Percentiles rank a stretch among this genome's conserved stretches.
phyloP scores from a whole-genome alignment of 2,888 invertebrate species.

The Diadegma fenestrale region DNA sequence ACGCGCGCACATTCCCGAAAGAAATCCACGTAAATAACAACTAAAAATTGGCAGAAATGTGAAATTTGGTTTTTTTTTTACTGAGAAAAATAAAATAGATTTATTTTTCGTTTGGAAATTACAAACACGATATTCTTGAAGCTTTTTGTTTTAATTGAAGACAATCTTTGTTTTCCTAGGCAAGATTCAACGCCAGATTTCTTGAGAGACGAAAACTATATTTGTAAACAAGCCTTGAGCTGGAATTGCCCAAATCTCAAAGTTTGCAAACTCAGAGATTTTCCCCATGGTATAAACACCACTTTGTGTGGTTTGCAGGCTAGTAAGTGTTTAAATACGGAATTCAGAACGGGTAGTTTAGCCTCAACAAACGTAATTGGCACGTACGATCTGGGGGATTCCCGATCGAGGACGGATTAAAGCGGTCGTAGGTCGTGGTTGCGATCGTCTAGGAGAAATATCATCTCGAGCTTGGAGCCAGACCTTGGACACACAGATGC shows the following conservation, averaged over 20 bases:
- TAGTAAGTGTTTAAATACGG: conserved; percentile 32
- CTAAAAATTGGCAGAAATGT: background rate
- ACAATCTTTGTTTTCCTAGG: conserved; percentile 10
- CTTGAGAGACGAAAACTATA: conserved; percentile 33
- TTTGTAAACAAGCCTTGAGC: conserved; percentile 39
- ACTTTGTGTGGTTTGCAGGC: background rate
- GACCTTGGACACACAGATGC: conserved; percentile 8
- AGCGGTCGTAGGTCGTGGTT: background rate
- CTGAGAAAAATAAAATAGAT: no score
- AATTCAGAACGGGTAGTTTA: conserved; percentile 25
- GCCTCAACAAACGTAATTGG: conserved; percentile 45
- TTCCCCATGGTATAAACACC: conserved; percentile 19
- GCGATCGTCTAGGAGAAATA: conserved; percentile 2
- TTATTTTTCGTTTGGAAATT: background rate
- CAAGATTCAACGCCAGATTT: background rate
- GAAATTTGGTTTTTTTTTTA: background rate
- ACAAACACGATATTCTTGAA: background rate
- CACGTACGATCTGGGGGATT: conserved; percentile 59
- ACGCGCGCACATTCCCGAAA: background rate
- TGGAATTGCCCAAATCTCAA: conserved; percentile 58
- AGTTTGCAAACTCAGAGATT: conserved; percentile 62
- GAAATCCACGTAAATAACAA: background rate
- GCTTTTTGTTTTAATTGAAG: background rate
- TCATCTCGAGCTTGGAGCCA: conserved; percentile 2
- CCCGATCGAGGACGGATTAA: conserved; percentile 51